Percentiles rank a stretch among this genome's conserved stretches.
Evolutionary conservation across 2,888 invertebrate species (phyloP).

Genomic region (Myopa testacea): DNA sequence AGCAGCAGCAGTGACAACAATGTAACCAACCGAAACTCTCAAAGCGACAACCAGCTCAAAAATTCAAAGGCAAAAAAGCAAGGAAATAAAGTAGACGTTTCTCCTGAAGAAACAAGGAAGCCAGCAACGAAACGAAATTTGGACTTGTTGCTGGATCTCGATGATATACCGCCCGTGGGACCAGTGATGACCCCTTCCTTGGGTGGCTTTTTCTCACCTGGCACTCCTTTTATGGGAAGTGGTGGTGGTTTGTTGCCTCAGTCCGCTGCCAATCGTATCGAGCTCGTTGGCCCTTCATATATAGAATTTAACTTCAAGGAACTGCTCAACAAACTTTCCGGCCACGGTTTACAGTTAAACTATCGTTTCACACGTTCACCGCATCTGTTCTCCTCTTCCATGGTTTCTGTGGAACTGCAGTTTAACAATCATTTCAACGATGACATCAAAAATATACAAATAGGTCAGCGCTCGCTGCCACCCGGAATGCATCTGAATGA

Average conservation of each 20-base stretch:
- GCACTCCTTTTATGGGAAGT: slow-evolving; percentile 50
- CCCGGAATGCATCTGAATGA: slow-evolving; percentile 80
- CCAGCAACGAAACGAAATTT: slow-evolving; percentile 73
- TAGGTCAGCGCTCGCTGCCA: slow-evolving; percentile 72
- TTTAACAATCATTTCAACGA: slow-evolving; percentile 79
- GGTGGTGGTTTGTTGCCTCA: slow-evolving; percentile 52
- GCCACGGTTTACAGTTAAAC: slow-evolving; percentile 75
- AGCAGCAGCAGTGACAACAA: neutral
- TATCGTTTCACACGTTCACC: slow-evolving; percentile 83
- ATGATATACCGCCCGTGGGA: slow-evolving; percentile 78
- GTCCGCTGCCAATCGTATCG: slow-evolving; percentile 66
- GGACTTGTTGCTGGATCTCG: slow-evolving; percentile 86
- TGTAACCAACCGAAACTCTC: neutral
- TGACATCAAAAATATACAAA: slow-evolving; percentile 70
- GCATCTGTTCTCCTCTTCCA: slow-evolving; percentile 82
- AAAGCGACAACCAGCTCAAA: neutral
- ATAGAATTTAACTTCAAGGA: slow-evolving; percentile 74
- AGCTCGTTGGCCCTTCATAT: slow-evolving; percentile 73
- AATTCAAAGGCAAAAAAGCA: slow-evolving; percentile 28
- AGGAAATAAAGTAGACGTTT: slow-evolving; percentile 13
- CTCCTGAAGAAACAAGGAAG: slow-evolving; percentile 47
- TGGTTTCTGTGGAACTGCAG: slow-evolving; percentile 84
- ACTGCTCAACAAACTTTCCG: slow-evolving; percentile 79
- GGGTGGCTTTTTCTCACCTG: slow-evolving; percentile 81
- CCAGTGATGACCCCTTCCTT: slow-evolving; percentile 81